These are phyloP conservation scores for Euproctis similis DNA, from an alignment of 2,888 invertebrate species.

Conservation along the genomic window DNA sequence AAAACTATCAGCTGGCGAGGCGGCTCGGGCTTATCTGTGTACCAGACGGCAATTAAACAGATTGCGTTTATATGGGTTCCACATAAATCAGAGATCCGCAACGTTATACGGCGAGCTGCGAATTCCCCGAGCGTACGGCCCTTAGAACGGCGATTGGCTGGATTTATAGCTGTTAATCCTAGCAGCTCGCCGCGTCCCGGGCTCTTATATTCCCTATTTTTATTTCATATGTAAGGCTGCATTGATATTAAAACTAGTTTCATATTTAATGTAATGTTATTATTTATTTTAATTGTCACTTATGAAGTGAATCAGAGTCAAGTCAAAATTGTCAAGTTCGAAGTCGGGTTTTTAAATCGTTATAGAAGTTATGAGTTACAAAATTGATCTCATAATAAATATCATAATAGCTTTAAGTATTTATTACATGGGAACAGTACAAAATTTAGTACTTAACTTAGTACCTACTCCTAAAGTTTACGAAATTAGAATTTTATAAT, in stretches of 20 bases:
- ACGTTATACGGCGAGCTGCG: slow-evolving; percentile 42
- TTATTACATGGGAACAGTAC: no score
- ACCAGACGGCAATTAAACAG: slow-evolving; percentile 63
- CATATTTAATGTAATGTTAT: not conserved
- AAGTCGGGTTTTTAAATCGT: no score
- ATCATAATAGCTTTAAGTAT: no score
- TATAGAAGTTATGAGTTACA: no score
- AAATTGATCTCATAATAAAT: no score
- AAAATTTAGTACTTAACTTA: no score
- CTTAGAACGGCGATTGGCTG: slow-evolving; percentile 19
- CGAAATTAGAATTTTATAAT: no score
- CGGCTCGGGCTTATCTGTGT: slow-evolving; percentile 48
- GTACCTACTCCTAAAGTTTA: no score
- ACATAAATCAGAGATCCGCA: slow-evolving; percentile 66
- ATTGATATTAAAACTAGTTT: not conserved
- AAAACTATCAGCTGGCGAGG: slow-evolving; percentile 20
- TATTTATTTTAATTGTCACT: not conserved
- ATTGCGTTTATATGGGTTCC: slow-evolving; percentile 72
- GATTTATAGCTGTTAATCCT: slow-evolving; percentile 1
- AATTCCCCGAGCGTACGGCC: slow-evolving; percentile 42
- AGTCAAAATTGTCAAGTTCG: no score
- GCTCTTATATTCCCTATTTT: not conserved
- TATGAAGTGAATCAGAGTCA: no score
- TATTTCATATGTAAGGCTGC: not conserved
- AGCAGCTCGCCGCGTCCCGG: not conserved